These are phyloP conservation scores for Hyles euphorbiae DNA, from an alignment of 1,140 invertebrate species.

Conservation along the genomic window DNA sequence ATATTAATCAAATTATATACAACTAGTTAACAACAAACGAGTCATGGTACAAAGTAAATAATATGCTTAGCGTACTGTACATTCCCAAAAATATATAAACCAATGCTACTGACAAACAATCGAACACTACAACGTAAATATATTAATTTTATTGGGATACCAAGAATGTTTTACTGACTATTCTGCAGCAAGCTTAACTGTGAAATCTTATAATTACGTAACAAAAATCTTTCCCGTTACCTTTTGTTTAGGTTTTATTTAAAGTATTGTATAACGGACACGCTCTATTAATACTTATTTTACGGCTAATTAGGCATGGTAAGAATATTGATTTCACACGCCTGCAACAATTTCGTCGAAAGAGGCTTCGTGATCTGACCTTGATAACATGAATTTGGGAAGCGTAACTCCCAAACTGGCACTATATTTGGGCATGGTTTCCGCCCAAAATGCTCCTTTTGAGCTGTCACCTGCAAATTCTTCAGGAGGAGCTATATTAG, in stretches of 20 bases:
- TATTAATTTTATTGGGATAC: too few relatives aligned
- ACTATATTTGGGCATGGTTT: conserved; percentile 80
- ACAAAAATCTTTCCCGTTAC: conserved; percentile 49
- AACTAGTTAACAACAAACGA: conserved; percentile 67
- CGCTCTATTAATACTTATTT: conserved; percentile 54
- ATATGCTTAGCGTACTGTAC: conserved; percentile 12
- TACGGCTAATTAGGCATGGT: conserved; percentile 45
- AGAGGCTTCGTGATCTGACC: conserved; percentile 79
- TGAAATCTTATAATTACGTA: conserved; percentile 61
- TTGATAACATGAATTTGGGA: conserved; percentile 81
- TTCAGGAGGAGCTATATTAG: conserved; percentile 67
- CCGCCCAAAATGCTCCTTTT: conserved; percentile 76
- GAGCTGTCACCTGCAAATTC: conserved; percentile 73
- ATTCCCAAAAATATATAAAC: conserved; percentile 14
- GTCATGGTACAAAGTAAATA: too few relatives aligned
- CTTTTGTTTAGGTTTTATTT: conserved; percentile 43
- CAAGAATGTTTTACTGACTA: conserved; percentile 18
- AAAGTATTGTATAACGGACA: conserved; percentile 56
- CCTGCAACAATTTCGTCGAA: conserved; percentile 78
- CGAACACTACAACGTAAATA: too few relatives aligned
- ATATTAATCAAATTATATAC: conserved; percentile 22
- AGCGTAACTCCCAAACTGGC: conserved; percentile 78
- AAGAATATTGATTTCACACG: conserved; percentile 38
- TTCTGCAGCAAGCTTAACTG: conserved; percentile 32
- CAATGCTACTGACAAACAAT: not conserved